Evolutionary conservation across 1,140 invertebrate genomes (phyloP), one percentile per base, ranked within the genome.

Genomic region (Araneus ventricosus): DNA sequence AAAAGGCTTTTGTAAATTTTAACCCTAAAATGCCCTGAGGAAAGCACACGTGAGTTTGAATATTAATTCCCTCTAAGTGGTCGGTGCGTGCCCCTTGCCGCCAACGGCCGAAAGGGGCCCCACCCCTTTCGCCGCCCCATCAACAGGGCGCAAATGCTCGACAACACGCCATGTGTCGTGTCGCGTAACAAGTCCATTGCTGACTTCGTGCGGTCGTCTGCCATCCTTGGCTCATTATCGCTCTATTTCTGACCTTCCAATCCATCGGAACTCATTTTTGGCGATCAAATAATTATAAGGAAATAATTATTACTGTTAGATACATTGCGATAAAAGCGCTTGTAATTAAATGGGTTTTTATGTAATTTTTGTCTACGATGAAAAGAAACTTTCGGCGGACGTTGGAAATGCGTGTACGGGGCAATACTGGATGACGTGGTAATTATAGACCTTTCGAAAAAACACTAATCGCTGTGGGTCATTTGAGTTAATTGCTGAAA

Each of bases 41-140:
- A 91, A 67, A 89, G 34, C 37, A 45, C 45, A 30, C 84, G 0
- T 57, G 41, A 86, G 59, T 87, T 80, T 87, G 91, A 93, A 93
- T 93, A 93, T 93, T 93, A 93, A 93, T 93, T 87, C 85, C n/a
- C 45, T 14, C 22, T 87, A 93, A 93, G 85, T 93, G 85, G 91
- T n/a, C 85, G n/a, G 61, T 93, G 91, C 91, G 90, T 91, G 90
- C 90, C 80, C 80, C 20, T 67, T 30, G 27, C 27, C 63, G 63
- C 63, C 63, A 67, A 67, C 80, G 61, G 52, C 79, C 79, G 27
- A 86, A 86, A 82, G 52, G 91, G 45, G 84, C 91, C 91, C 84
- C 91, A 93, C 91, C 91, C 70, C 91, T 93, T 93, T 93, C 91
- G 91, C 91, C 91, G 91, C 91, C 91, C 90, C 91, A 80, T 93